Evolutionary conservation across 2,888 invertebrate species (phyloP).

Genomic region (Acronicta leporina): DNA sequence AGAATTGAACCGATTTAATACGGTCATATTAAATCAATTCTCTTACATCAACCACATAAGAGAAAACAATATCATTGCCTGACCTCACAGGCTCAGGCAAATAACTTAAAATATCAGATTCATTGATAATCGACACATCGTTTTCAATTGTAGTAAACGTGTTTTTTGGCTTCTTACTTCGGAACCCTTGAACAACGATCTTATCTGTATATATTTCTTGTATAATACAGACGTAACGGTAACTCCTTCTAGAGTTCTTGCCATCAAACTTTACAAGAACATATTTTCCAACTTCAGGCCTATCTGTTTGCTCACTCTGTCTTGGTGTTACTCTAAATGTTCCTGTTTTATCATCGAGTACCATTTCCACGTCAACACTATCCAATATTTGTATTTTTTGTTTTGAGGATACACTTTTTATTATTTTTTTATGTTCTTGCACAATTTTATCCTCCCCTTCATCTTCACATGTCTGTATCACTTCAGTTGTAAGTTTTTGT

Average conservation of each 20-base stretch:
- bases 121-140: slow-evolving; percentile 11
- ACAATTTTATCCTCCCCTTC: background rate
- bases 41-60: background rate
- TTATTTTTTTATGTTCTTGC: background rate
- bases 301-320: background rate
- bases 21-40: too few relatives aligned
- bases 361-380: slow-evolving; percentile 11
- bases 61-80: slow-evolving; percentile 3
- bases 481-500: too few relatives aligned
- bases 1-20: too few relatives aligned
- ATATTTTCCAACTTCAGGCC: slow-evolving; percentile 9
- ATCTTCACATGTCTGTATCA: too few relatives aligned
- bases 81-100: slow-evolving; percentile 8
- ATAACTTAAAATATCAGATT: slow-evolving; percentile 13
- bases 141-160: slow-evolving; percentile 10
- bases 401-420: slow-evolving; percentile 9
- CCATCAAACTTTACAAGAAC: slow-evolving; percentile 10
- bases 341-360: slow-evolving; percentile 15
- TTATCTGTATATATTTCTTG: slow-evolving; percentile 9
- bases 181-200: slow-evolving; percentile 9
- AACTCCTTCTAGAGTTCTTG: slow-evolving; percentile 12
- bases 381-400: slow-evolving; percentile 1
- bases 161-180: slow-evolving; percentile 8
- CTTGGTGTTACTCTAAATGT: slow-evolving; percentile 6
- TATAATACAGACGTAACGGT: slow-evolving; percentile 12